Base-by-base conservation (phyloP, 53 echinoderm and acorn worm genomes). In the Paelopatides confundens region DNA sequence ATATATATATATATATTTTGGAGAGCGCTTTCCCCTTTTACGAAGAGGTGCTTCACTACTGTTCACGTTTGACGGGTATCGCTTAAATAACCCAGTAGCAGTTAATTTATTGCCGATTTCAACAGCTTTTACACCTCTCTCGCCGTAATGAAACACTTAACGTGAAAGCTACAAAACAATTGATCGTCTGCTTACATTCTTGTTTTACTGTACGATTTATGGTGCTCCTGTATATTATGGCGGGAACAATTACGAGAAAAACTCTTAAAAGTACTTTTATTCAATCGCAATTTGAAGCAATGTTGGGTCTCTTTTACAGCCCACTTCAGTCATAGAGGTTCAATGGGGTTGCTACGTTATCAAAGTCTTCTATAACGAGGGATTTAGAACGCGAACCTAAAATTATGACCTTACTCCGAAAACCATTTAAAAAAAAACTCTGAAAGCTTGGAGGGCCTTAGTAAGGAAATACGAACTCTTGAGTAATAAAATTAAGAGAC, bases 321-420 rank as follows among this genome's bases (percentile, higher is more conserved):
- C 81, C 52, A 81, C 81, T 81, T 81, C 52, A 81, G 58, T 30
- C 58, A 17, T 4, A 52, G 81, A 53, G 81, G 81, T 81, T 51
- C 81, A 51, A 81, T 31, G n/a, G 51, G 81, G 81, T 81, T 81
- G 81, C 53, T 49, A 81, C 81, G 81, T 39, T 74, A 74, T 74
- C 40, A 46, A 74, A 74, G 40, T 39, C 40, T 38, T 74, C 43
- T 33, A 18, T 26, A 74, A 43, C 21, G 26, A 43, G 74, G 74
- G 35, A 39, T 28, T 74, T 40, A 74, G 39, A 74, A 21, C 46
- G 27, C 23, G 74, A 39, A 39, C 74, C 74, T 46, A 74, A 74
- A 74, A 74, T 74, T 74, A 74, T 74, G 26, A 74, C 40, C 74
- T 39, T 26, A 43, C 74, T 74, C 40, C 28, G 74, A 74, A 38